Evolutionary conservation across 1,140 invertebrate species (phyloP), one percentile per base, ranked within the genome.

Genomic region (Lasioglossum baleicum): DNA sequence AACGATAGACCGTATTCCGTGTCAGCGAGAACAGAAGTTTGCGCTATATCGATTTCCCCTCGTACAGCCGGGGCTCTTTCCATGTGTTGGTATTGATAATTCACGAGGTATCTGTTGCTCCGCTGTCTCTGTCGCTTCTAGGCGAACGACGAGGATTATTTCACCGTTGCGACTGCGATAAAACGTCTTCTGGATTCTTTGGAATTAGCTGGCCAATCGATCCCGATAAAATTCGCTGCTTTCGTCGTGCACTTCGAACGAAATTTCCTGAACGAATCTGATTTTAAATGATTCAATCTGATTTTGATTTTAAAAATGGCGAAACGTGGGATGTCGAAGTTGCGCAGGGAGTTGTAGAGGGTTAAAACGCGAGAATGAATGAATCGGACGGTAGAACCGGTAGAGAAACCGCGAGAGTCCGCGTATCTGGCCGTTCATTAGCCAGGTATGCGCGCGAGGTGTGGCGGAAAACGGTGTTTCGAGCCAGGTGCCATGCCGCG

Each of bases 41-140:
- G 22, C 58, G 74, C 74, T 76, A 42, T 75, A 75, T 76, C 60
- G 75, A 76, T 70, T 70, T 76, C 66, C 75, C 42, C 61, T 76
- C 66, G 68, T 66, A 76, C 69, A 61, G 53, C 66, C 66, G 60
- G 20, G 10, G 26, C 22, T 58, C 48, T 35, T 53, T 68, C 64
- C 53, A 13, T 31, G 22, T 75, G 53, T 68, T 75, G 74, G 64
- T 42, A 68, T 58, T 75, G 73, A 75, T 66, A 42, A 75, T 67
- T 31, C 64, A n/a, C 22, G 44, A 51, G 75, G 20, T 75, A 67
- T 75, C 72, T 40, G 15, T 66, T 75, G 64, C 61, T 53, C 63
- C 17, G 17, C 51, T 15, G 7, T 65, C 40, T 53, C 44, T 48
- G 44, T 48, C 44, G 44, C 44, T 48, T 48, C 10, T 3, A 48